These are phyloP conservation scores for Tangara arthus DNA, from an alignment of 2,797 vertebrate species.

Conservation along the genomic window DNA sequence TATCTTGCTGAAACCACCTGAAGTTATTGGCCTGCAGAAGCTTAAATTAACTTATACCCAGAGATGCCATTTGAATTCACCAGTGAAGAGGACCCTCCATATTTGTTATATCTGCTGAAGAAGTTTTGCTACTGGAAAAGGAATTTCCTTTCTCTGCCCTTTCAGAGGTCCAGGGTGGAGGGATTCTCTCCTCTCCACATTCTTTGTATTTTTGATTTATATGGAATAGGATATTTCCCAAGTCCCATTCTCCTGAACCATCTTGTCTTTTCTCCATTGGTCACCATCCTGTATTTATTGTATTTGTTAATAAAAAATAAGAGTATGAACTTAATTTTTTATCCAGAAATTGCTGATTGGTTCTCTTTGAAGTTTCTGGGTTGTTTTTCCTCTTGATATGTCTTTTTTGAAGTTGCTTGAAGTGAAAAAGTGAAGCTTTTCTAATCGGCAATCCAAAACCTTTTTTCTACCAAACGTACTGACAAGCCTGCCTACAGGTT, in stretches of 20 bases:
- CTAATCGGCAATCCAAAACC: background rate
- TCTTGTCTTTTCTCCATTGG: background rate
- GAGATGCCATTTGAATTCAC: background rate
- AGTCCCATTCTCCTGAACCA: background rate
- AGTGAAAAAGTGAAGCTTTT: background rate
- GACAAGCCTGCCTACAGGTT: background rate
- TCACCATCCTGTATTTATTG: background rate
- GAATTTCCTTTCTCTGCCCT: background rate
- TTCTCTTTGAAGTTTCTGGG: background rate
- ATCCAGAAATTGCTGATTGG: background rate
- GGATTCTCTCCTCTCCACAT: rapidly evolving
- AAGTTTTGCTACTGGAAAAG: background rate
- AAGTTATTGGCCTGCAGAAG: background rate
- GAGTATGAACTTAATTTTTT: background rate
- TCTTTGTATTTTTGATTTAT: background rate
- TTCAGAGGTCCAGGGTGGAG: background rate
- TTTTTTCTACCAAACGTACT: background rate
- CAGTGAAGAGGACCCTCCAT: background rate
- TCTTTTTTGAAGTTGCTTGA: background rate
- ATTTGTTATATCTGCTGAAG: background rate
- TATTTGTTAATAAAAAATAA: background rate
- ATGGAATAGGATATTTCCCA: background rate
- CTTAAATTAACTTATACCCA: background rate
- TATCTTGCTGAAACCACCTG: background rate
- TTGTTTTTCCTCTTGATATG: background rate